Base-by-base conservation (phyloP, 37 sponge, comb jelly and placozoan species). In the Diacarnus erythraeanus region DNA sequence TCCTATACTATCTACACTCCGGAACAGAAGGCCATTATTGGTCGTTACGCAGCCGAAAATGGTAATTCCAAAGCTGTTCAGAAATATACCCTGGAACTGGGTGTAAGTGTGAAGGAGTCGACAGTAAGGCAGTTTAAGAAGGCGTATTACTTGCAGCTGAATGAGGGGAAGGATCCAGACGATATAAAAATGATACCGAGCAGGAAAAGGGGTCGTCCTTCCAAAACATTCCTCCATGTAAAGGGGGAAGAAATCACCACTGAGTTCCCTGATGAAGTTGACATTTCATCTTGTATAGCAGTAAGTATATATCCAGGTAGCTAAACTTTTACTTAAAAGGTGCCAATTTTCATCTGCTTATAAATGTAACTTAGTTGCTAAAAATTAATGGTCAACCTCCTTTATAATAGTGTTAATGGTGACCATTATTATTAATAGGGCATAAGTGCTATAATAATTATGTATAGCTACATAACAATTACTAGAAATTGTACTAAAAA, bases 41-140 rank as follows among this genome's bases (percentile, higher is more conserved):
- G 59, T 9, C 57, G 54, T 27, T 80, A 57, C 30, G 72, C 81
- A 27, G 71, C 59, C 5, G 63, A 58, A 60, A 37, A 71, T 22
- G 81, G 81, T 1, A 69, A 69, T 37, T 31, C 71, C 34, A 63
- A 59, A 30, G 81, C 72, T 2, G 71, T 57, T 25, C 40, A 71
- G 31, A 34, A 57, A 1, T 80, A 34, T 41, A 40, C 72, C 30
- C 68, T 27, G 60, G 69, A 79, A 66, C 38, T 79, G 37, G 80
- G 69, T 8, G 36, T 59, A 10, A 27, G 47, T 18, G 56, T 79
- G 1, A 38, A 39, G 38, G 80, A 79, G 56, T 54, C 59, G 3
- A 79, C 80, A 10, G 69, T 79, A 3, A 79, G 80, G 29, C 39
- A 42, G 12, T 67, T 67, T 38, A 79, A 79, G 69, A 65, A 67